Percentiles rank a stretch among this genome's conserved stretches.
Evolutionary conservation across 2,888 invertebrate species (phyloP).

Genomic region (Caenorhabditis sinica): DNA sequence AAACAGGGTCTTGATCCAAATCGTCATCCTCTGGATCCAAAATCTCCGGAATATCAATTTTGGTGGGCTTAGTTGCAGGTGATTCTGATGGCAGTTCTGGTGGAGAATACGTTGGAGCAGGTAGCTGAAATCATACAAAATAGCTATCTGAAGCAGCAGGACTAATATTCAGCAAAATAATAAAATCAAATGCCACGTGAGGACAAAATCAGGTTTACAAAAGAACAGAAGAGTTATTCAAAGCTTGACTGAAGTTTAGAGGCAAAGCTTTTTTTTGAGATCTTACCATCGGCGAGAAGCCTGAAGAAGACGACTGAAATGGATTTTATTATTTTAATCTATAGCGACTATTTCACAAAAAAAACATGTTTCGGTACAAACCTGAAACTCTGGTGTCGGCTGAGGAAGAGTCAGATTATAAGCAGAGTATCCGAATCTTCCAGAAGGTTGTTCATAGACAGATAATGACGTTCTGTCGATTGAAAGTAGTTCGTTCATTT

Average conservation of each 20-base stretch:
- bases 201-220: slow-evolving; percentile 41
- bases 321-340: not conserved
- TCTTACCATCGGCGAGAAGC: slow-evolving; percentile 69
- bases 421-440: slow-evolving; percentile 65
- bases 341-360: not conserved
- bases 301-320: slow-evolving; percentile 67
- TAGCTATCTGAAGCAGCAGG: not conserved
- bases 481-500: slow-evolving; percentile 78
- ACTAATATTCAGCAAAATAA: slow-evolving; percentile 11
- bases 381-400: slow-evolving; percentile 74
- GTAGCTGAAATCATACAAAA: slow-evolving; percentile 55
- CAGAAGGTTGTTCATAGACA: slow-evolving; percentile 66
- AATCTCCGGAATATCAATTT: slow-evolving; percentile 34
- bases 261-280: slow-evolving; percentile 9
- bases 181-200: slow-evolving; percentile 43
- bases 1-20: slow-evolving; percentile 26
- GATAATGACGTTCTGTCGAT: slow-evolving; percentile 78
- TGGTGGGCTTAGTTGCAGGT: slow-evolving; percentile 58
- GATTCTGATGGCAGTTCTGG: slow-evolving; percentile 72
- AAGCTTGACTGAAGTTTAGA: slow-evolving; percentile 23
- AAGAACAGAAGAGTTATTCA: slow-evolving; percentile 22
- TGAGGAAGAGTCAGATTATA: slow-evolving; percentile 73
- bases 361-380: slow-evolving; percentile 20
- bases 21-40: slow-evolving; percentile 28
- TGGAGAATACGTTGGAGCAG: slow-evolving; percentile 75